Evolutionary conservation across 2,888 invertebrate species (phyloP), one percentile per base, ranked within the genome.

Genomic region (Bruchidius siliquastri): DNA sequence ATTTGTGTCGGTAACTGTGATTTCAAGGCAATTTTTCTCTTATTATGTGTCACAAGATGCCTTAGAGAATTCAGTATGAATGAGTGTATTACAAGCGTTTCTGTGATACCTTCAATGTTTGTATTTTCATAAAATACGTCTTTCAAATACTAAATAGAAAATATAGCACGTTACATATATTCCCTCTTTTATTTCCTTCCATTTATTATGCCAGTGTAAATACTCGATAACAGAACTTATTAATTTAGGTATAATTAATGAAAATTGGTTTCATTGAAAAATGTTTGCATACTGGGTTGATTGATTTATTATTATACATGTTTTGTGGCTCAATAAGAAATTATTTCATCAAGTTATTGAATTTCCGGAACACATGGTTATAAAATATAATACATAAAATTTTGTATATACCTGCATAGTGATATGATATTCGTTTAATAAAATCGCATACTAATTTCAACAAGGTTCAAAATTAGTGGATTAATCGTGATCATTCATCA

Each of bases 81-180:
- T 79, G 74, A 77, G 78, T 85, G 84, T 85, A 85, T 85, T 85
- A 81, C 84, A 82, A 84, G 84, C 83, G 79, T 74, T 79, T 82
- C 86, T 86, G 86, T 86, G 86, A 86, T 86, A 85, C 84, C 81
- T 77, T 76, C 74, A 76, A 71, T 79, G 78, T 80, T 79, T 80
- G 77, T 78, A 78, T 80, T 80, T 80, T 79, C 76, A 73, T 77
- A 80, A 79, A 79, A 77, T 77, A 78, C 77, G 75, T 72, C 73
- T 76, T 80, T 76, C 77, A 79, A 82, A 80, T 79, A 49, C 13
- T 49, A 18, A 49, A 49, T 49, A 49, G 49, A 49, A 81, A 81
- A 81, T 81, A 80, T 78, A 77, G 79, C 72, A 78, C 77, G 78
- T 79, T 79, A 78, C 74, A 74, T 71, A 72, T 71, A 71, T 22